Percentiles rank a stretch among this genome's conserved stretches.
Conservation (phyloP, 2,888 invertebrate species). For the Coenonympha arcania region DNA sequence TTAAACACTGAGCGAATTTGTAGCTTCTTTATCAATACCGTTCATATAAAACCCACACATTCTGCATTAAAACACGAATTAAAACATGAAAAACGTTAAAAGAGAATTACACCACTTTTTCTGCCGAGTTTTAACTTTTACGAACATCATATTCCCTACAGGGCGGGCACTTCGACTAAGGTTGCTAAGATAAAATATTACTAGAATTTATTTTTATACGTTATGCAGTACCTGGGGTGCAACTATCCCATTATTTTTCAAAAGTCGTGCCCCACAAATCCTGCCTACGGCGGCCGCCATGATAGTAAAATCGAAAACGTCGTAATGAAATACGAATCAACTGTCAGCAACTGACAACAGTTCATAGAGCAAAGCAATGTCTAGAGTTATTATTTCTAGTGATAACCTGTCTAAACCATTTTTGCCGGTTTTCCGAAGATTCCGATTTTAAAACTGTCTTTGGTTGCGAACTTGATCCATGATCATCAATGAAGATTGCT, state of each 20-base stretch:
- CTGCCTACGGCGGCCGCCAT: conserved; percentile 92
- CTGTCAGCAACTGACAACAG: conserved; percentile 37
- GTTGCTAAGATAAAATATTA: conserved; percentile 18
- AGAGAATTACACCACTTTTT: conserved; percentile 48
- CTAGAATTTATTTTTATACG: conserved; percentile 38
- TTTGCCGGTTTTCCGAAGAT: too few relatives aligned
- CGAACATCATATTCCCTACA: conserved; percentile 16
- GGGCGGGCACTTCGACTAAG: conserved; percentile 9
- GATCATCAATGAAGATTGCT: too few relatives aligned
- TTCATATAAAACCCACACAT: conserved; percentile 29
- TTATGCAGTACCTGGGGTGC: conserved; percentile 79
- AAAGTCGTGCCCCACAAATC: conserved; percentile 87
- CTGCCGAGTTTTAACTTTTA: conserved; percentile 24
- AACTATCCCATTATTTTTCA: conserved; percentile 81
- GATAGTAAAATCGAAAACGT: conserved; percentile 73
- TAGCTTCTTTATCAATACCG: conserved; percentile 3
- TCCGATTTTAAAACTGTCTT: too few relatives aligned
- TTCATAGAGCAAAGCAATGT: neutral
- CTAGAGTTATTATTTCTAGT: neutral
- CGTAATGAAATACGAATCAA: conserved; percentile 57
- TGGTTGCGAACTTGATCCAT: too few relatives aligned
- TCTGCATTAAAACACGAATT: conserved; percentile 32
- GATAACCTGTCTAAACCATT: too few relatives aligned
- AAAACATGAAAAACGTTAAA: conserved; percentile 36
- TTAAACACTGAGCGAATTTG: conserved; percentile 10